Conservation (phyloP, 1,140 invertebrate species). For the Aphis gossypii region DNA sequence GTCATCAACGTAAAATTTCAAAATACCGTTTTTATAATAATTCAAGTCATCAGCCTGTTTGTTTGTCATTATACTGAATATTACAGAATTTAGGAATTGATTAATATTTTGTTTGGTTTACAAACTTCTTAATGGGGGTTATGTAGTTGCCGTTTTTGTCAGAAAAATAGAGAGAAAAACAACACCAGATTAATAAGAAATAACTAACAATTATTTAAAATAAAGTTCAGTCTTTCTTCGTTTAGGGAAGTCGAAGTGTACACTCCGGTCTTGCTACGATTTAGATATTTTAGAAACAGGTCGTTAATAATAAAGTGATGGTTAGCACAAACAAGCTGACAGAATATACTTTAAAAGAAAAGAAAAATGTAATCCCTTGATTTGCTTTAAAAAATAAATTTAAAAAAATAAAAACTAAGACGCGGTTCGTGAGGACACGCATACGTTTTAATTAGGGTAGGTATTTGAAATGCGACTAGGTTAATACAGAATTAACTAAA, state of each 20-base stretch:
- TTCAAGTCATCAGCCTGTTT: not conserved
- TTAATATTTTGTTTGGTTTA: not conserved
- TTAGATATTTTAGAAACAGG: too few species aligned
- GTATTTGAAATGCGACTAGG: not conserved
- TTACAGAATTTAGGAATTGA: not conserved
- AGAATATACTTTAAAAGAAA: not conserved
- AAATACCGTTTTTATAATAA: not conserved
- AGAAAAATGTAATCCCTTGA: not conserved
- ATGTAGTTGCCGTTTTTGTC: not conserved
- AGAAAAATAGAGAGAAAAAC: too few species aligned
- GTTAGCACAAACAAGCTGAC: not conserved
- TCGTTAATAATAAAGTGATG: too few species aligned
- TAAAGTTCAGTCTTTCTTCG: too few species aligned
- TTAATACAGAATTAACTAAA: not conserved
- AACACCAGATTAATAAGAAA: too few species aligned
- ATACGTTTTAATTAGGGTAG: not conserved
- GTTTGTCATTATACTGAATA: not conserved
- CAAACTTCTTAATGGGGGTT: not conserved
- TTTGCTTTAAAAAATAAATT: not conserved
- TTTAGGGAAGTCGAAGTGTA: too few species aligned
- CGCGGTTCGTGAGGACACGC: not conserved
- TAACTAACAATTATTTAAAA: too few species aligned
- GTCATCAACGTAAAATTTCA: not conserved
- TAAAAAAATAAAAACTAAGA: not conserved
- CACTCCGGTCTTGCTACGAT: too few species aligned